These are phyloP conservation scores for Lontra canadensis DNA, from an alignment of 2,113 vertebrate genomes.

Conservation along the genomic window DNA sequence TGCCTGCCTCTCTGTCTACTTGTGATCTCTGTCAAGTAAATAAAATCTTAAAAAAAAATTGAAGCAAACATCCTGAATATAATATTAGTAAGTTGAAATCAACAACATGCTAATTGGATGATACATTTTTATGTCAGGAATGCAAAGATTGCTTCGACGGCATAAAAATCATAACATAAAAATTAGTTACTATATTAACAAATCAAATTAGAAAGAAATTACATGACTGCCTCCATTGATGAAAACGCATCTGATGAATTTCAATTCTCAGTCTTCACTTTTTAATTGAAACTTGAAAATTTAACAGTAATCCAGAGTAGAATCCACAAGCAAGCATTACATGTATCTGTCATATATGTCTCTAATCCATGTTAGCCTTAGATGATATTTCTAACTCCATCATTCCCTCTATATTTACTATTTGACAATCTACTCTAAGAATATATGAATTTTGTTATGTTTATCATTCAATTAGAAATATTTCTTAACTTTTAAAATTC, in stretches of 20 bases:
- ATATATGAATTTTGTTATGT: neutral
- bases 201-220: neutral
- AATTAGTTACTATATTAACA: neutral
- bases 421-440: neutral
- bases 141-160: neutral
- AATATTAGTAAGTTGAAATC: neutral
- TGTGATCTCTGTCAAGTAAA: no score
- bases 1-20: no score
- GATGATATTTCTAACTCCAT: neutral
- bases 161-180: neutral
- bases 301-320: neutral
- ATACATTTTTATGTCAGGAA: neutral
- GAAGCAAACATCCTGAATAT: neutral
- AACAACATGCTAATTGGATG: neutral
- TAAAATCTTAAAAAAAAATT: neutral
- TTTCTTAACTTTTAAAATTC: neutral
- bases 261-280: neutral
- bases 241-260: neutral
- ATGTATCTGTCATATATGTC: neutral
- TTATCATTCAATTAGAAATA: neutral
- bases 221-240: neutral
- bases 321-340: neutral
- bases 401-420: neutral
- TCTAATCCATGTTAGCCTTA: neutral
- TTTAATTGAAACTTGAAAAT: neutral